A percentile compares a stretch with the other conserved stretches of the same genome.
phyloP scores from a whole-genome alignment of 2,888 invertebrate genomes.

The Axea sp. region DNA sequence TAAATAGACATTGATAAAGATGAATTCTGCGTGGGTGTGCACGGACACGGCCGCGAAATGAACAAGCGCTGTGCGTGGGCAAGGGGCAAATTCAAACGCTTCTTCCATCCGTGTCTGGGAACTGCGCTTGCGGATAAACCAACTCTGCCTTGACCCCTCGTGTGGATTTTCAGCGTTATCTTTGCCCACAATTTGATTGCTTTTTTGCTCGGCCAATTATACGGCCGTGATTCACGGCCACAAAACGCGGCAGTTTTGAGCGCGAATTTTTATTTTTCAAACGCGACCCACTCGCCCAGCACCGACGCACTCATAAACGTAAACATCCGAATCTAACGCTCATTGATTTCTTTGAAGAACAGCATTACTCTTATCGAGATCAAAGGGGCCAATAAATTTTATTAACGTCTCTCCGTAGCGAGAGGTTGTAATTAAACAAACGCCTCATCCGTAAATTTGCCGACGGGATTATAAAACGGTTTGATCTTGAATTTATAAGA shows the following conservation, averaged over 20 bases:
- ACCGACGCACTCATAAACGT: too few relatives aligned
- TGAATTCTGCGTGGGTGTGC: constrained; percentile 44
- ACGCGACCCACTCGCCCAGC: too few relatives aligned
- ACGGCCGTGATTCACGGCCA: not conserved
- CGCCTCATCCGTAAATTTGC: not conserved
- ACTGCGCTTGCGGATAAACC: constrained; percentile 32
- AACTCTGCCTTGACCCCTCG: constrained; percentile 21
- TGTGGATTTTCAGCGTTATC: not conserved
- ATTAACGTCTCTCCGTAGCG: too few relatives aligned
- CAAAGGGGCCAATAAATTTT: too few relatives aligned
- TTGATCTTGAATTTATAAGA: constrained; percentile 15
- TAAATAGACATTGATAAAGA: constrained; percentile 56
- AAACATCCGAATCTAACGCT: too few relatives aligned
- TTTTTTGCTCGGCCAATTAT: constrained; percentile 13
- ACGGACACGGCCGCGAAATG: constrained; percentile 54
- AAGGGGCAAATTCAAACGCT: constrained; percentile 47
- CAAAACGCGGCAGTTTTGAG: too few relatives aligned
- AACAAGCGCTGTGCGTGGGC: constrained; percentile 46
- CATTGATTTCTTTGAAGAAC: too few relatives aligned
- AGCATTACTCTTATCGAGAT: too few relatives aligned
- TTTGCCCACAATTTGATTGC: constrained; percentile 2
- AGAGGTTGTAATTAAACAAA: too few relatives aligned
- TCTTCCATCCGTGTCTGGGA: constrained; percentile 44
- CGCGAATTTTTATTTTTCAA: too few relatives aligned
- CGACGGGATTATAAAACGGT: constrained; percentile 20